These are phyloP conservation scores for Salticus scenicus DNA, from an alignment of 2,888 invertebrate genomes.

Conservation along the genomic window DNA sequence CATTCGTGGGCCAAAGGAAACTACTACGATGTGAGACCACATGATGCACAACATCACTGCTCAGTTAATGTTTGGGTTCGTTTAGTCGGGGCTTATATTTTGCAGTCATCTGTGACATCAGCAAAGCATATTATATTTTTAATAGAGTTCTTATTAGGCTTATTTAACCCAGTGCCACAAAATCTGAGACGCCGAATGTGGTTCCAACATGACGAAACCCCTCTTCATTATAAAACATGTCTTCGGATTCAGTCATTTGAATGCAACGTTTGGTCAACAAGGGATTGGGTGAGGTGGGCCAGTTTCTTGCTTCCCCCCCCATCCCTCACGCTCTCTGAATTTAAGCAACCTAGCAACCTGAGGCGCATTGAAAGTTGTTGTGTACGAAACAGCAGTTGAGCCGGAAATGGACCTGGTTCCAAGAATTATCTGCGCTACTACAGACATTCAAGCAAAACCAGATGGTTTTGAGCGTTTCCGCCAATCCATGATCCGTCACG, in stretches of 20 bases:
- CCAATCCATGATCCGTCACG: background rate
- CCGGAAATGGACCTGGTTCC: constrained; percentile 3
- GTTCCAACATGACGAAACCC: background rate
- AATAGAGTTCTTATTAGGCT: background rate
- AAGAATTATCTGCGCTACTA: too few species aligned
- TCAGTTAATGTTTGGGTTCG: background rate
- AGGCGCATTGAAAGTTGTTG: background rate
- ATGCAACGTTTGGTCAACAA: background rate
- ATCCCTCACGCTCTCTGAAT: too few species aligned
- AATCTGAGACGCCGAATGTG: background rate
- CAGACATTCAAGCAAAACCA: too few species aligned
- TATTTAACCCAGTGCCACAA: constrained; percentile 1
- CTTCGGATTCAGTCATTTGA: background rate
- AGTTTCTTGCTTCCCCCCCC: background rate
- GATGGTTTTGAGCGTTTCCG: background rate
- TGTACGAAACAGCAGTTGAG: background rate
- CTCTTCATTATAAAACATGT: background rate
- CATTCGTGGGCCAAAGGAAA: background rate
- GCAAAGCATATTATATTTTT: constrained; percentile 1
- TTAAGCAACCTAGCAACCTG: too few species aligned
- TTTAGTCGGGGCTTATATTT: constrained; percentile 4
- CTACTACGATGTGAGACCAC: too few species aligned
- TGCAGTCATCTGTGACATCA: background rate
- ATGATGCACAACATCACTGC: background rate
- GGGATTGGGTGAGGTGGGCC: background rate